Evolutionary conservation across 2,113 vertebrate genomes (phyloP), one percentile per base, ranked within the genome.

Genomic region (Ranitomeya variabilis): DNA sequence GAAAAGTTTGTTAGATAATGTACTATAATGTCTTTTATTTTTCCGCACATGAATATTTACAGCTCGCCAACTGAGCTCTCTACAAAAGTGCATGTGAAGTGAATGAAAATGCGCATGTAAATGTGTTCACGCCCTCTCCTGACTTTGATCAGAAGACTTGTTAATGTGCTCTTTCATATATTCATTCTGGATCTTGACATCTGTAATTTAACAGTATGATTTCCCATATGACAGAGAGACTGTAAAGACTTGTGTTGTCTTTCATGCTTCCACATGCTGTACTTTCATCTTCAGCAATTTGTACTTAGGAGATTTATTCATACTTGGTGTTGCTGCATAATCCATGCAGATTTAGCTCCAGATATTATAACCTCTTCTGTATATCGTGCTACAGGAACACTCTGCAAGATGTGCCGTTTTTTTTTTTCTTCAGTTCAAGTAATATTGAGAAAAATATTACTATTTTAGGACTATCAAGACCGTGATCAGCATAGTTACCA

Each of bases 171-270:
- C 64, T 84, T 84, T 84, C 64, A 84, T 84, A 84, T 84, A 84
- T 69, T 67, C 52, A 55, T 84, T 84, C 64, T n/a, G 82, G 45
- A 71, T 84, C 64, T 84, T 67, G 82, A 84, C 82, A 84, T 84
- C 64, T 84, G 82, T 84, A 84, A 84, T 84, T 84, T 84, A 84
- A 71, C 82, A 71, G 82, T 84, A 26, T 84, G 82, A 84, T 84
- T 84, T 84, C 82, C 82, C 82, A 71, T 84, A 84, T 84, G 82
- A 84, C 82, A 71, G 64, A 54, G 71, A 69, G 52, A 84, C 66
- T 69, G 62, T 84, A 84, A 84, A 71, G 82, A 71, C 64, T 84
- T 55, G 64, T 84, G 82, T 69, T 71, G 51, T 54, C 64, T 84
- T 84, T 84, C 82, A 84, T 71, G 82, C 82, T 84, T 69, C 10